A percentile compares a stretch with the other conserved stretches of the same genome.
Evolutionary conservation across 2,888 invertebrate species (phyloP).

Genomic region (Xestia sexstrigata): DNA sequence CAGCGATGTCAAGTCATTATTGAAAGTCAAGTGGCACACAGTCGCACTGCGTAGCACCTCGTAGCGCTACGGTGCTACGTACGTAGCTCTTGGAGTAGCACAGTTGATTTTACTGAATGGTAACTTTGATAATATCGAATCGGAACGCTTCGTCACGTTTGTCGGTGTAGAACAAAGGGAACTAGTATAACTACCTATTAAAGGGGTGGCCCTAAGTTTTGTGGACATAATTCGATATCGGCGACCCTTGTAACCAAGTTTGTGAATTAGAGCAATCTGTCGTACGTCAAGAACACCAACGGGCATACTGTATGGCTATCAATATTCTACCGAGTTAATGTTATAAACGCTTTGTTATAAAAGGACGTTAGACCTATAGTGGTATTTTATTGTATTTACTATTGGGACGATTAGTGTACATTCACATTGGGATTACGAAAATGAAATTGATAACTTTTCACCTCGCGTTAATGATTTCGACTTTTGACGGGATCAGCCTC

Average conservation of each 20-base stretch:
- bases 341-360: constrained; percentile 39
- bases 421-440: neutral
- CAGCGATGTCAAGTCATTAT: constrained; percentile 18
- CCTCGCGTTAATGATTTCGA: neutral
- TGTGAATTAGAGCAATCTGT: constrained; percentile 80
- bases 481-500: neutral
- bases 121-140: constrained; percentile 38
- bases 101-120: constrained; percentile 48
- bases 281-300: constrained; percentile 73
- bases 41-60: constrained; percentile 32
- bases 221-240: constrained; percentile 78
- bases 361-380: neutral
- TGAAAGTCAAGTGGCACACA: neutral
- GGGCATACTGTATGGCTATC: constrained; percentile 65
- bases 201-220: constrained; percentile 73
- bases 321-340: constrained; percentile 46
- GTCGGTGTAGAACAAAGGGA: constrained; percentile 43
- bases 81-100: constrained; percentile 35
- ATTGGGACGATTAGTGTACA: neutral
- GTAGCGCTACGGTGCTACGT: constrained; percentile 40
- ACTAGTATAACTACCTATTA: constrained; percentile 48
- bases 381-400: constrained; percentile 10
- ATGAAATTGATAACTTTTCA: neutral
- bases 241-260: constrained; percentile 82
- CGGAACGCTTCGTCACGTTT: constrained; percentile 7